Evolutionary conservation across 2,113 vertebrate species (phyloP), one percentile per base, ranked within the genome.

Genomic region (Epinephelus cyanopodus): DNA sequence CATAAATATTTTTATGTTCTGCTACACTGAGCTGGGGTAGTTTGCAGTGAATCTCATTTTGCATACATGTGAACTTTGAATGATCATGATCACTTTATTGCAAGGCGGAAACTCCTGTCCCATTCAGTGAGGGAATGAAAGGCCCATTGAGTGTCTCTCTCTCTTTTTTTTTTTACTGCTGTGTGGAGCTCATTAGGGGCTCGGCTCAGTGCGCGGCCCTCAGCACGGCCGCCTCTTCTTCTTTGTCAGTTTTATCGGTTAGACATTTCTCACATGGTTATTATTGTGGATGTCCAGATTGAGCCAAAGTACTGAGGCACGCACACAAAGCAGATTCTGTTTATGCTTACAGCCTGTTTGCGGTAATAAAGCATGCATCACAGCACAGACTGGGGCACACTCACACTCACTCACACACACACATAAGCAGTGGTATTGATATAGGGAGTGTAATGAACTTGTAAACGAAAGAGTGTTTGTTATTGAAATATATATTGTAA

Each of bases 161-260:
- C 0, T 29, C 5, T 29, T 29, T 27, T 50, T 47, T n/a, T 79
- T 76, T 90, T 90, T 57, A 56, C 72, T 63, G 48, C 64, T 52
- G 53, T 29, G 79, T 37, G 64, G 75, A 79, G 75, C 87, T 94
- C 91, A 90, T 94, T 94, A 94, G 90, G 33, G 86, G 65, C 84
- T 73, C 45, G 9, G 56, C 73, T 81, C 42, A 14, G 67, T 42
- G 29, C 54, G 50, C 37, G 4, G 75, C 82, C 63, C 73, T 69
- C 75, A 4, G 68, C 60, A 65, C 18, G 62, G 61, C 58, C 23
- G 50, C 39, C 65, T 77, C 48, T 81, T 76, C 78, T 58, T 62
- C 74, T 82, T 88, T 81, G 70, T 80, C 81, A 56, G 0, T 73
- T 86, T 87, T 69, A 84, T 81, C 80, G 68, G 78, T 85, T 62